Evolutionary conservation across 37 sponge, comb jelly and placozoan genomes (phyloP), one percentile per base, ranked within the genome.

Genomic region (Amphimedon queenslandica): DNA sequence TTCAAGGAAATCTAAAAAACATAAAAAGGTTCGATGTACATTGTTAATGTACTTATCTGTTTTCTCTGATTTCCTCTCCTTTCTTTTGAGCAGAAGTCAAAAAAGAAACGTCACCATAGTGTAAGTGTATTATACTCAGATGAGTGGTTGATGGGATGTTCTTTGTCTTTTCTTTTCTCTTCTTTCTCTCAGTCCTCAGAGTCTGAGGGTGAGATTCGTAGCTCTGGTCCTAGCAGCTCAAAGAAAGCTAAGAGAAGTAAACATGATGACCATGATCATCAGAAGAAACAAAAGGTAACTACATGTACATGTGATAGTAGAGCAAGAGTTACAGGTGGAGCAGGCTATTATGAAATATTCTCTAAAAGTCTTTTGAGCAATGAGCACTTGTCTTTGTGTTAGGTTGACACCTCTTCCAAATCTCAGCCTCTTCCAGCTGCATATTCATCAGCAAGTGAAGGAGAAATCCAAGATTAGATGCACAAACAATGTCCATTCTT

Each of bases 391-490:
- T n/a, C n/a, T n/a, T n/a, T n/a, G n/a, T n/a, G n/a, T n/a, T n/a
- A n/a, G n/a, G n/a, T n/a, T n/a, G n/a, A n/a, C n/a, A n/a, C n/a
- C n/a, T n/a, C n/a, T n/a, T n/a, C n/a, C n/a, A n/a, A n/a, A n/a
- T n/a, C n/a, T n/a, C n/a, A n/a, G n/a, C n/a, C n/a, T n/a, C n/a
- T n/a, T n/a, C n/a, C n/a, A n/a, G n/a, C 67, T 32, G 34, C 51
- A 16, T 83, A 76, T 6, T 76, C 77, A 28, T 76, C 77, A 61
- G 77, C 63, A 42, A 83, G 84, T 76, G 84, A 83, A 42, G 84
- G 84, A 70, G 84, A 83, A 35, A 74, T 74, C n/a, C 75, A 47
- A 47, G 53, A 47, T 47, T 8, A 47, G 13, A 18, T 18, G 13
- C 53, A 47, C 53, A n/a, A n/a, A n/a, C n/a, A n/a, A n/a, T n/a